A percentile compares a stretch with the other conserved stretches of the same genome.
Conservation (phyloP, 2,888 invertebrate genomes). For the Holacanthella duospinosa region DNA sequence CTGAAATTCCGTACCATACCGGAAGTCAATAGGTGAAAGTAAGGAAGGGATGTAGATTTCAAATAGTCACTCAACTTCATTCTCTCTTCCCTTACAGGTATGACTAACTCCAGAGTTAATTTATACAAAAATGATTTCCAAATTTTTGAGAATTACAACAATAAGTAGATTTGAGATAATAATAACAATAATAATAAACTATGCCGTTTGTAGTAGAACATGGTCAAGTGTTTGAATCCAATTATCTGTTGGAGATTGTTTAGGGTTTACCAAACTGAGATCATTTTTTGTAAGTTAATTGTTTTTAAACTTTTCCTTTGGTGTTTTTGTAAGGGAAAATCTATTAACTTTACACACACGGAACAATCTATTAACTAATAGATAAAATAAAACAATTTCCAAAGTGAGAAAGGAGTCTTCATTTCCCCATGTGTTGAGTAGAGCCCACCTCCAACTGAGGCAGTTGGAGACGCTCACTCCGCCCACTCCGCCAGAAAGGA, state of each 20-base stretch:
- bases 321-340: background rate
- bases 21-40: slow-evolving; percentile 2
- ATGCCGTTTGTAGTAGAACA: background rate
- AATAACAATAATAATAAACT: background rate
- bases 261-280: background rate
- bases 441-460: background rate
- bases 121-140: too few species aligned
- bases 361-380: slow-evolving; percentile 6
- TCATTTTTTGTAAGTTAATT: background rate
- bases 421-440: background rate
- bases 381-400: slow-evolving; percentile 6
- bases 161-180: too few species aligned
- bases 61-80: slow-evolving; percentile 2
- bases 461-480: background rate
- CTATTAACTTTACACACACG: slow-evolving; percentile 3
- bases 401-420: background rate
- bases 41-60: background rate
- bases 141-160: too few species aligned
- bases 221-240: too few species aligned
- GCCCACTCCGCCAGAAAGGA: background rate
- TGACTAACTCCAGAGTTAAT: background rate
- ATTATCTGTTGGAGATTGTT: background rate
- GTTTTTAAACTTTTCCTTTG: background rate
- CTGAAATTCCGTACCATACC: background rate
- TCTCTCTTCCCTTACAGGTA: background rate